Conservation (phyloP, 2,797 vertebrate genomes). For the Taenioides sp. region DNA sequence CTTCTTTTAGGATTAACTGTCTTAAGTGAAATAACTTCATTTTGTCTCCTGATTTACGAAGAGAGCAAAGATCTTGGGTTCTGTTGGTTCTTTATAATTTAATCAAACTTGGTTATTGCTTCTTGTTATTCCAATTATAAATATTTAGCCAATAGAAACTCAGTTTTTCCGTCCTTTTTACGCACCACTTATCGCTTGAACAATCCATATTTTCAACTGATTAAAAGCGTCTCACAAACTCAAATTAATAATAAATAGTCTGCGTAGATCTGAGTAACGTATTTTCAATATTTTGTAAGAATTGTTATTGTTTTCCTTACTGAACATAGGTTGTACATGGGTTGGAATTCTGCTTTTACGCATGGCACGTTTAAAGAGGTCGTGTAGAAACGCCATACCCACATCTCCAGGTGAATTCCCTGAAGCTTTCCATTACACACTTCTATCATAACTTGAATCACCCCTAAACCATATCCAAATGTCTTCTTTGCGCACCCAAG, state of each 20-base stretch:
- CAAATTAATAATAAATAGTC: background rate
- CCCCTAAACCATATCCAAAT: background rate
- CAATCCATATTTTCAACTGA: background rate
- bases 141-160: too few relatives aligned
- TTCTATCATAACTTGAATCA: slow-evolving; percentile 28
- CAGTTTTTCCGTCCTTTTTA: background rate
- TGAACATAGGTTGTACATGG: background rate
- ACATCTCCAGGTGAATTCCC: slow-evolving; percentile 5
- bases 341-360: background rate
- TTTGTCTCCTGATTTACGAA: background rate
- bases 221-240: background rate
- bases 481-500: background rate
- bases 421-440: background rate
- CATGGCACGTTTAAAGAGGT: background rate
- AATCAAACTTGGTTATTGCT: too few relatives aligned
- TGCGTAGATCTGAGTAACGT: background rate
- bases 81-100: too few relatives aligned
- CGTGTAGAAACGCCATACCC: background rate
- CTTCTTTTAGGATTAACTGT: too few relatives aligned
- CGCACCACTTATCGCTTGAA: background rate
- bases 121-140: too few relatives aligned
- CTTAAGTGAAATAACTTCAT: background rate
- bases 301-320: background rate
- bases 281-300: background rate
- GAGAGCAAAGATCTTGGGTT: too few relatives aligned